A percentile compares a stretch with the other conserved stretches of the same genome.
Evolutionary conservation across 2,797 vertebrate genomes (phyloP).

Genomic region (Manis javanica): DNA sequence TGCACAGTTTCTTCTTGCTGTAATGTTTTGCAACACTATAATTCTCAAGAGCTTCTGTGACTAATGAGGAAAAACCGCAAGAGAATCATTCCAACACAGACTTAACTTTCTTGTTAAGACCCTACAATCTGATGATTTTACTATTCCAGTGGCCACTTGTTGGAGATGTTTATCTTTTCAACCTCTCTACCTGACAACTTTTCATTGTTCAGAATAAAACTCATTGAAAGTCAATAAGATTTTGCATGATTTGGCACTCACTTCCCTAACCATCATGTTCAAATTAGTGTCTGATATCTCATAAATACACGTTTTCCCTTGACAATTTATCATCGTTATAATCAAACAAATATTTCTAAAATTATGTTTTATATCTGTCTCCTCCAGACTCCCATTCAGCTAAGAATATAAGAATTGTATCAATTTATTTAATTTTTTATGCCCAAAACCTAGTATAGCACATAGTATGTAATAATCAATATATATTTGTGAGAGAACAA

Average conservation of each 20-base stretch:
- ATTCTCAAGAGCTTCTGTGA: not conserved
- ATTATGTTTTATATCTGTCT: conserved; percentile 7
- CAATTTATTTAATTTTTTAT: not conserved
- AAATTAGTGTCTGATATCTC: not conserved
- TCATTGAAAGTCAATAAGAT: not conserved
- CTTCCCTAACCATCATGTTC: not conserved
- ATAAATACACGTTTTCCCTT: not conserved
- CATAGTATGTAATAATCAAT: not conserved
- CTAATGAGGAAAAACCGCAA: not conserved
- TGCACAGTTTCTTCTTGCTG: not conserved
- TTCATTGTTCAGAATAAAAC: not conserved
- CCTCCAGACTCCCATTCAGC: not conserved
- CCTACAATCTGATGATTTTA: not conserved
- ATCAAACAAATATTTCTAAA: conserved; percentile 40
- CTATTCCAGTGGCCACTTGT: not conserved
- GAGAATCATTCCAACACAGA: not conserved
- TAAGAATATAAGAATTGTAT: not conserved
- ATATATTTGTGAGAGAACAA: conserved; percentile 23
- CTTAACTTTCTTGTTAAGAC: not conserved
- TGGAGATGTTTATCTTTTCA: not conserved
- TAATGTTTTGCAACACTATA: not conserved
- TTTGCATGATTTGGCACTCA: not conserved
- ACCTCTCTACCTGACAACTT: not conserved
- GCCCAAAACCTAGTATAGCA: not conserved
- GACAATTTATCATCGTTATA: not conserved